These are phyloP conservation scores for Ceratitis capitata DNA, from an alignment of 1,140 invertebrate genomes.

Conservation along the genomic window DNA sequence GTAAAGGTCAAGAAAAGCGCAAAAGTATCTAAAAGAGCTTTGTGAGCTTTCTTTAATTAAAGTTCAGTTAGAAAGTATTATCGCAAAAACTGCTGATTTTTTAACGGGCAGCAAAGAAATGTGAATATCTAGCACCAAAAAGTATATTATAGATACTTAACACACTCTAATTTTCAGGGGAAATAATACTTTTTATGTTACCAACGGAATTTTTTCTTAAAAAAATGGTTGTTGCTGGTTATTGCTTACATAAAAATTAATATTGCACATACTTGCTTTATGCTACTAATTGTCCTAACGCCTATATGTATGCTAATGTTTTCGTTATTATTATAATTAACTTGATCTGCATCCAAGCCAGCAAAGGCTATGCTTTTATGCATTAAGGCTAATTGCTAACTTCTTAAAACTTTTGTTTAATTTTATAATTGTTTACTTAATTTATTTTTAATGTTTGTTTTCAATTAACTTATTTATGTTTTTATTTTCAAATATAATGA, in stretches of 20 bases:
- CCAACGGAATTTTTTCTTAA: too few species aligned
- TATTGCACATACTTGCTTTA: background rate
- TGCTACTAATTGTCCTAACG: constrained; percentile 12
- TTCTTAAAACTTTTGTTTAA: background rate
- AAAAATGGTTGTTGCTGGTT: too few species aligned
- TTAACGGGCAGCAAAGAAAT: too few species aligned
- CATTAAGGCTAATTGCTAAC: constrained; percentile 38
- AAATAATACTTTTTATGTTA: too few species aligned
- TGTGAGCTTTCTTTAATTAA: too few species aligned
- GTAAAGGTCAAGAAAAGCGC: background rate
- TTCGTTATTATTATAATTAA: background rate
- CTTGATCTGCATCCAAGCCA: background rate
- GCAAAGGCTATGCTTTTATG: constrained; percentile 10
- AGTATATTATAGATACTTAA: too few species aligned
- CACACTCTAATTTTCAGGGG: too few species aligned
- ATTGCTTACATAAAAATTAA: too few species aligned
- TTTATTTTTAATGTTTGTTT: too few species aligned
- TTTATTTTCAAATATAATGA: constrained; percentile 39
- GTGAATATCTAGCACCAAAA: too few species aligned
- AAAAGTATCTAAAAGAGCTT: background rate
- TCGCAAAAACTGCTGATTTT: too few species aligned
- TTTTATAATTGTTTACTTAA: background rate
- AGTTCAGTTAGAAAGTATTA: too few species aligned
- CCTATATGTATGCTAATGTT: background rate
- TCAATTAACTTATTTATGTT: background rate